Conservation (phyloP, 2,888 invertebrate species). For the Cryptocheilus praepositus region DNA sequence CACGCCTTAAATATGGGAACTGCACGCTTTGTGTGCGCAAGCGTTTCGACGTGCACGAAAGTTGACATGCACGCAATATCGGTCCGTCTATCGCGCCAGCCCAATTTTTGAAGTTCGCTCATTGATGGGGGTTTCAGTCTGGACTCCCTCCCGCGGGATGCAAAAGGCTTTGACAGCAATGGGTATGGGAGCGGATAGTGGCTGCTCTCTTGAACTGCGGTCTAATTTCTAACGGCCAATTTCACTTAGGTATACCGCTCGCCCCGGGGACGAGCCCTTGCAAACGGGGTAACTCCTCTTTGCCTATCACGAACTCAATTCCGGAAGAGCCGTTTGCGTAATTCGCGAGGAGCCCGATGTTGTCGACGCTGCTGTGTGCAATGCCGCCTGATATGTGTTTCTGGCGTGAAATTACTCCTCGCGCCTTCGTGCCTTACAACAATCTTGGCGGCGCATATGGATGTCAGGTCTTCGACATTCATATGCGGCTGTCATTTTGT, state of each 20-base stretch:
- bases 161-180: slow-evolving; percentile 9
- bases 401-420: slow-evolving; percentile 12
- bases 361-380: neutral
- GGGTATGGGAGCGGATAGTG: slow-evolving; percentile 5
- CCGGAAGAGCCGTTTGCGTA: slow-evolving; percentile 32
- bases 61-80: too few species aligned
- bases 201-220: slow-evolving; percentile 26
- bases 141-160: too few species aligned
- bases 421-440: neutral
- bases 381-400: neutral
- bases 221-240: slow-evolving; percentile 44
- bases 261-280: slow-evolving; percentile 1
- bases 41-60: too few species aligned
- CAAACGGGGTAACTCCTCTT: neutral
- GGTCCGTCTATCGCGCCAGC: too few species aligned
- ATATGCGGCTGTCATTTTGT: slow-evolving; percentile 14
- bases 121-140: too few species aligned
- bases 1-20: too few species aligned
- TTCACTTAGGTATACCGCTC: slow-evolving; percentile 33
- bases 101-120: too few species aligned
- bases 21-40: too few species aligned
- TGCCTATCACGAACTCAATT: slow-evolving; percentile 29
- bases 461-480: slow-evolving; percentile 16
- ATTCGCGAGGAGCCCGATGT: slow-evolving; percentile 26
- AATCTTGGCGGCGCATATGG: neutral